Base-by-base conservation (phyloP, 2,797 vertebrate genomes). In the Coracias cyanogaster region DNA sequence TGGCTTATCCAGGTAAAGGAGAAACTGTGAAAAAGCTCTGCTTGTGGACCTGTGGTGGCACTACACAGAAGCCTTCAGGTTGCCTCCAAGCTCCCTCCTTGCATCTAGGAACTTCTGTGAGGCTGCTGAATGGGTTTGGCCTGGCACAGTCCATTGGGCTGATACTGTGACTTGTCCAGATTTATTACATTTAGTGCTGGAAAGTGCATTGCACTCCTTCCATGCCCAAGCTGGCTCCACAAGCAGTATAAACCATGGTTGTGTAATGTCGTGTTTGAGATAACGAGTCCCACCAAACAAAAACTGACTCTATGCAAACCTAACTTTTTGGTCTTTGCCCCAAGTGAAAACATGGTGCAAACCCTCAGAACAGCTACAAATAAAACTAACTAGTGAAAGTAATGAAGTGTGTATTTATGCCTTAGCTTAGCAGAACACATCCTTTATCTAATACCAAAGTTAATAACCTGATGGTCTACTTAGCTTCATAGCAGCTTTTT, bases 391-490 rank as follows among this genome's bases (percentile, higher is more conserved):
- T 74, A 71, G n/a, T 45, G 57, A 80, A 95, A 79, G 58, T 45
- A 90, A 60, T 55, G 15, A 80, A 78, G 52, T 54, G 46, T 82
- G 4, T 77, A 83, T 93, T 95, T 82, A 89, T 88, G 54, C 65
- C 64, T 61, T n/a, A 78, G 79, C 54, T 90, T 83, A 86, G 58
- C 46, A 93, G 61, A 86, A 89, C 57, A 81, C 78, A 91, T 93
- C 77, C 72, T 91, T 92, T 81, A 83, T 58, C 76, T 69, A 52
- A 67, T 69, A 89, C n/a, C 54, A 51, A 93, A 85, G 72, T 65
- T 90, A 96, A 92, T 96, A 96, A 93, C 48, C 66, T 89, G 94
- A 95, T 83, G 82, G 82, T 89, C 86, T 94, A 91, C 65, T 91
- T 86, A 81, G 61, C 60, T 92, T 78, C 84, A 43, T 29, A 88